Conservation (phyloP, 2,888 invertebrate species). For the Acrobasis repandana region DNA sequence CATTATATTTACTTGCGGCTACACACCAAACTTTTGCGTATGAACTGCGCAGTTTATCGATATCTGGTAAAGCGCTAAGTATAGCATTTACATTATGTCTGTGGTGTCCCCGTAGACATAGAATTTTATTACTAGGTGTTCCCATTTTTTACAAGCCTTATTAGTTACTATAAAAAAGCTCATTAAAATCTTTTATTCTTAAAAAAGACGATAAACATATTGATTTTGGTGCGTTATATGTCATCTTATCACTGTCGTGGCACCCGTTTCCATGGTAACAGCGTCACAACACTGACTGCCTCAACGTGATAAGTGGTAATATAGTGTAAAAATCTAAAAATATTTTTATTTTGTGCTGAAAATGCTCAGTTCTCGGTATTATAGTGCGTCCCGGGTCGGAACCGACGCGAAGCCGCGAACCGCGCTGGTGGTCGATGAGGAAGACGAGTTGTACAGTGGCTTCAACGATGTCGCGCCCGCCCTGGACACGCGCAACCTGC, state of each 20-base stretch:
- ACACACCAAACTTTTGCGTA: too few species aligned
- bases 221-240: not conserved
- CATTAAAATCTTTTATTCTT: too few species aligned
- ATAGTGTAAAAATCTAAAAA: constrained; percentile 11
- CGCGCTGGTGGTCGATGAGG: constrained; percentile 72
- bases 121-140: too few species aligned
- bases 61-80: too few species aligned
- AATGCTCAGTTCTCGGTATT: constrained; percentile 73
- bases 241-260: not conserved
- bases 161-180: too few species aligned
- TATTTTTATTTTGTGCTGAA: constrained; percentile 21
- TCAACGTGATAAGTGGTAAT: not conserved
- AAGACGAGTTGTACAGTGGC: constrained; percentile 86
- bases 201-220: not conserved
- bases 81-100: too few species aligned
- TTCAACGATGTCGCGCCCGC: constrained; percentile 87
- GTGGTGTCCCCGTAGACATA: too few species aligned
- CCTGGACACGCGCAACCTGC: constrained; percentile 85
- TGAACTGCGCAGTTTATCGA: too few species aligned
- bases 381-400: constrained; percentile 65
- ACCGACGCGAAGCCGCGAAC: constrained; percentile 68
- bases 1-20: too few species aligned
- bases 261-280: constrained; percentile 57
- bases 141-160: too few species aligned
- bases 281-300: constrained; percentile 71